These are phyloP conservation scores for Chloromyia formosa DNA, from an alignment of 2,888 invertebrate species.

Conservation along the genomic window DNA sequence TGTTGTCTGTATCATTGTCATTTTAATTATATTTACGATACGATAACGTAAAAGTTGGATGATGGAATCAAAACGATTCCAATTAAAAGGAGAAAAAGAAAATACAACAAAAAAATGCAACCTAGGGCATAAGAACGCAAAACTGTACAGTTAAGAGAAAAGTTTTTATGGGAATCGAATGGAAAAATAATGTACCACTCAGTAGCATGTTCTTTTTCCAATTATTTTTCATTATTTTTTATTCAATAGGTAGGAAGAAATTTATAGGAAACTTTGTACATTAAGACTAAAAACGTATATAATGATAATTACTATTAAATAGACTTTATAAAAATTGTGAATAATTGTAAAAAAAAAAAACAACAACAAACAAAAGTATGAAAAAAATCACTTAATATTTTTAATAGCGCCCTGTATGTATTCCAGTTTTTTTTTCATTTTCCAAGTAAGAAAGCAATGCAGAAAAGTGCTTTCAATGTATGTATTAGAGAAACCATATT, in stretches of 20 bases:
- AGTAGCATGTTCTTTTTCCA: not conserved
- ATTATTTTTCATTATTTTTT: constrained; percentile 31
- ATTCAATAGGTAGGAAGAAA: constrained; percentile 33
- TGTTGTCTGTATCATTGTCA: constrained; percentile 13
- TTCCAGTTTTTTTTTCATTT: not conserved
- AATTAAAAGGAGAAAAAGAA: too few species aligned
- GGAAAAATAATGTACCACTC: not conserved
- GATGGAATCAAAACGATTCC: too few species aligned
- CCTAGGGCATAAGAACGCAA: not conserved
- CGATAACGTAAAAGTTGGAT: too few species aligned
- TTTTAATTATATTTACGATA: constrained; percentile 9
- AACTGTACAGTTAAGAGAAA: not conserved
- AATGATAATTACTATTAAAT: constrained; percentile 45
- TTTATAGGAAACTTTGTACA: constrained; percentile 33
- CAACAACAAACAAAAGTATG: too few species aligned
- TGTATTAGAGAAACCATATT: too few species aligned
- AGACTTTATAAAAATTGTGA: constrained; percentile 14
- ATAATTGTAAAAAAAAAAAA: not conserved
- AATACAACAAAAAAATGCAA: not conserved
- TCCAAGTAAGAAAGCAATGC: not conserved
- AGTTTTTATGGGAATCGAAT: constrained; percentile 1
- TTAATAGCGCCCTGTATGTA: not conserved
- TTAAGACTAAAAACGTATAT: constrained; percentile 34
- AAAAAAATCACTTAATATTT: constrained; percentile 2
- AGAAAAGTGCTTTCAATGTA: constrained; percentile 11